phyloP scores from a whole-genome alignment of 2,113 vertebrate genomes.

The Sapajus apella region DNA sequence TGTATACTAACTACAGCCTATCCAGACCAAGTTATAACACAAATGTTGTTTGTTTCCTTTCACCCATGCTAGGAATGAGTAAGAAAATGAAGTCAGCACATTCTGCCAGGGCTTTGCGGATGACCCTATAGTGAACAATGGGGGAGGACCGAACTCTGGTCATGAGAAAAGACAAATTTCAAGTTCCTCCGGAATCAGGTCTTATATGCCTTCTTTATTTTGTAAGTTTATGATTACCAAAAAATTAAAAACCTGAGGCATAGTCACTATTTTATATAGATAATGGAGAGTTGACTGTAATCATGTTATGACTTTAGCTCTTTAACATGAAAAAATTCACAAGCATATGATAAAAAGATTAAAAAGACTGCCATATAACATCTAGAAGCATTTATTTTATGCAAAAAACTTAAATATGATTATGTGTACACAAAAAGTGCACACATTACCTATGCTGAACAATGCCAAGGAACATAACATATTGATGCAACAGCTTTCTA shows the following conservation, averaged over 20 bases:
- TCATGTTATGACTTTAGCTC: constrained; percentile 62
- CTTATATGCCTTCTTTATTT: background rate
- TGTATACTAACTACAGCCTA: background rate
- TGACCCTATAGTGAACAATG: background rate
- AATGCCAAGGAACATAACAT: constrained; percentile 88
- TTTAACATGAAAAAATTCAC: constrained; percentile 71
- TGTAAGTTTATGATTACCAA: background rate
- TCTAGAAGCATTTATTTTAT: constrained; percentile 96
- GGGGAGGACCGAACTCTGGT: background rate
- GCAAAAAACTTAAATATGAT: constrained; percentile 93
- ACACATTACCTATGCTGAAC: constrained; percentile 89
- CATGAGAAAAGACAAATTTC: background rate
- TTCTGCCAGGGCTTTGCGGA: background rate
- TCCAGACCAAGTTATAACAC: background rate
- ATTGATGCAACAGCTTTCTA: constrained; percentile 86
- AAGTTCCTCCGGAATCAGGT: background rate
- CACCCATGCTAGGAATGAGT: background rate
- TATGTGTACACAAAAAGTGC: constrained; percentile 87
- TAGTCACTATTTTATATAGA: constrained; percentile 8
- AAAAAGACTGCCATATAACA: constrained; percentile 83
- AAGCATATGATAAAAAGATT: constrained; percentile 69
- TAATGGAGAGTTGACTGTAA: constrained; percentile 68
- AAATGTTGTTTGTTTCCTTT: background rate
- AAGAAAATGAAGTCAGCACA: background rate
- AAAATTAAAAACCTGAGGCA: constrained; percentile 21